These are phyloP conservation scores for Falco punctatus DNA, from an alignment of 2,113 vertebrate species.

Conservation along the genomic window DNA sequence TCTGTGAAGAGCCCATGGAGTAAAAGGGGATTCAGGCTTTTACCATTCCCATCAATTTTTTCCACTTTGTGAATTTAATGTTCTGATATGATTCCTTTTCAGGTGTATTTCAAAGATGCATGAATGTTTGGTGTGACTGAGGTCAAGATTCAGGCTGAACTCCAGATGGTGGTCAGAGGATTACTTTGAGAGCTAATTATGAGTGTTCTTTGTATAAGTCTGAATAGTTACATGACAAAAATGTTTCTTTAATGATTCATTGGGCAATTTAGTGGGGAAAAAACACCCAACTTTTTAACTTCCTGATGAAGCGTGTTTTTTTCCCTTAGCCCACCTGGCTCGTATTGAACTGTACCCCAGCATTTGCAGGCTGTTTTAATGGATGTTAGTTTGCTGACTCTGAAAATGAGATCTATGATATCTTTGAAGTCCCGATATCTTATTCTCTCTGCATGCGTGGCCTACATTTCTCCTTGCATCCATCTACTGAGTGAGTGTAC, in stretches of 20 bases:
- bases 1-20: not conserved
- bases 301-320: not conserved
- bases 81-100: not conserved
- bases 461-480: not conserved
- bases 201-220: conserved; percentile 1
- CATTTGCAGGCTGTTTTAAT: not conserved
- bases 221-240: conserved; percentile 38
- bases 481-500: accelerated
- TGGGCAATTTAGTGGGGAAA: not conserved
- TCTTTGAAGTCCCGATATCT: not conserved
- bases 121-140: not conserved
- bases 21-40: not conserved
- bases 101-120: not conserved
- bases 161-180: conserved; percentile 57
- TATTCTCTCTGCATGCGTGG: not conserved
- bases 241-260: conserved; percentile 27
- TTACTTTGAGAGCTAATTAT: conserved; percentile 29
- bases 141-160: conserved; percentile 14
- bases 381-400: not conserved
- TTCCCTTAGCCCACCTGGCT: not conserved
- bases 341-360: not conserved
- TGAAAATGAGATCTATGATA: not conserved
- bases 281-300: not conserved
- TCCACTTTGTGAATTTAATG: not conserved
- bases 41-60: not conserved